phyloP scores from a whole-genome alignment of 2,113 vertebrate genomes.

The Sprattus sprattus region DNA sequence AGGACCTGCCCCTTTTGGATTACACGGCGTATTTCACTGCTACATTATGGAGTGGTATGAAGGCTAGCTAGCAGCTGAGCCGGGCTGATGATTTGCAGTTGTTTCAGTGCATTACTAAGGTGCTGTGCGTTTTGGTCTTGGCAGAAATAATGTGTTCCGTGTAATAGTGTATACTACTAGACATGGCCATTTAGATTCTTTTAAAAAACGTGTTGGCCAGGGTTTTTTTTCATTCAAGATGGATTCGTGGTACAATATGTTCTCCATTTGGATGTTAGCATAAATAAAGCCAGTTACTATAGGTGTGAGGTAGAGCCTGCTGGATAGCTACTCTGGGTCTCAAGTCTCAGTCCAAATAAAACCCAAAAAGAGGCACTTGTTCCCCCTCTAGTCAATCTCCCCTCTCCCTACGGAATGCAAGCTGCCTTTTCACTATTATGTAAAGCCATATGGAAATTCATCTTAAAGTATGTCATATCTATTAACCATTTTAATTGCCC shows the following conservation, averaged over 20 bases:
- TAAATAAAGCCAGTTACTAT: neutral
- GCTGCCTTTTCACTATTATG: constrained; percentile 48
- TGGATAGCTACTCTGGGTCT: constrained; percentile 13
- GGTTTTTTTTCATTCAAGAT: neutral
- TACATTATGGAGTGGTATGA: constrained; percentile 14
- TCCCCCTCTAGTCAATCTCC: constrained; percentile 41
- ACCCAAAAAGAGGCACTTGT: constrained; percentile 32
- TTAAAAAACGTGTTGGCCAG: neutral
- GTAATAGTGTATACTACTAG: neutral
- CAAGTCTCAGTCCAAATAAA: constrained; percentile 13
- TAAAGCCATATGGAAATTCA: constrained; percentile 65
- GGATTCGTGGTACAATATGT: neutral
- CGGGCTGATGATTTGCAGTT: constrained; percentile 2
- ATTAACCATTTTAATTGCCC: constrained; percentile 72
- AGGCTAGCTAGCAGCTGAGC: constrained; percentile 15
- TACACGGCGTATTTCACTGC: neutral
- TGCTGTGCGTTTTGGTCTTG: neutral
- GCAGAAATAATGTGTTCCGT: neutral
- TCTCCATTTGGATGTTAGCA: neutral
- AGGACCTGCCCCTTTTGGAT: neutral
- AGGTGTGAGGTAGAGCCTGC: neutral
- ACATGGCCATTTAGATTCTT: neutral
- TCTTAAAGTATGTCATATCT: constrained; percentile 67
- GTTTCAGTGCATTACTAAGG: neutral
- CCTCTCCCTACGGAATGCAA: constrained; percentile 37